A percentile compares a stretch with the other conserved stretches of the same genome.
Evolutionary conservation across 2,888 invertebrate genomes (phyloP).

Genomic region (Agrenia bidenticulata): DNA sequence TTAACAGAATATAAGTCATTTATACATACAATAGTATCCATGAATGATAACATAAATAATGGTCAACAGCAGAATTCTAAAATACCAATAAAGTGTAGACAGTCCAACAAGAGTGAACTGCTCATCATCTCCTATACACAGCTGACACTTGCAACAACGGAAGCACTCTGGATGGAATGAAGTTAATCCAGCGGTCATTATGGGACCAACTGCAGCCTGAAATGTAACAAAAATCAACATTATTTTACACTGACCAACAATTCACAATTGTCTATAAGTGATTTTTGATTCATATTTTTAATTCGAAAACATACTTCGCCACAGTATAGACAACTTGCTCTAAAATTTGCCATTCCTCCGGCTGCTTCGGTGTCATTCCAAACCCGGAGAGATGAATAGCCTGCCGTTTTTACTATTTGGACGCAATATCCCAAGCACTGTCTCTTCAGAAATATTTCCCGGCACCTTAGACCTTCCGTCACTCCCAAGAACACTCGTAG

Average conservation of each 20-base stretch:
- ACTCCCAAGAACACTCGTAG: no score
- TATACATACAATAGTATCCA: no score
- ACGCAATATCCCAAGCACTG: background rate
- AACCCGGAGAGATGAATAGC: constrained; percentile 22
- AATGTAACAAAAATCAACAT: background rate
- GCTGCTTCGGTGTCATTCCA: constrained; percentile 36
- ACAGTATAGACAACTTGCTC: constrained; percentile 87
- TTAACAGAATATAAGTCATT: no score
- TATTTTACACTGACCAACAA: background rate
- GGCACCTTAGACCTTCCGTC: background rate
- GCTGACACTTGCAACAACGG: constrained; percentile 76
- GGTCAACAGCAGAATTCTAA: no score
- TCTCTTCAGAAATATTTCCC: background rate
- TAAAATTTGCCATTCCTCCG: constrained; percentile 67
- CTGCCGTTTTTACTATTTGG: constrained; percentile 3
- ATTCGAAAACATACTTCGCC: constrained; percentile 63
- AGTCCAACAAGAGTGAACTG: constrained; percentile 89
- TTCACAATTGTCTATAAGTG: background rate
- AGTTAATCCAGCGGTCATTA: constrained; percentile 85
- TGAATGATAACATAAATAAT: no score
- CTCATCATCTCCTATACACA: constrained; percentile 88
- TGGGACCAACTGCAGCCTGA: constrained; percentile 66
- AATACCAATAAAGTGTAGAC: constrained; percentile 80
- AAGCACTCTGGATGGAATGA: constrained; percentile 96
- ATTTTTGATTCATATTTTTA: no score